A percentile compares a stretch with the other conserved stretches of the same genome.
Evolutionary conservation across 2,113 vertebrate genomes (phyloP).

Genomic region (Oreochromis niloticus): DNA sequence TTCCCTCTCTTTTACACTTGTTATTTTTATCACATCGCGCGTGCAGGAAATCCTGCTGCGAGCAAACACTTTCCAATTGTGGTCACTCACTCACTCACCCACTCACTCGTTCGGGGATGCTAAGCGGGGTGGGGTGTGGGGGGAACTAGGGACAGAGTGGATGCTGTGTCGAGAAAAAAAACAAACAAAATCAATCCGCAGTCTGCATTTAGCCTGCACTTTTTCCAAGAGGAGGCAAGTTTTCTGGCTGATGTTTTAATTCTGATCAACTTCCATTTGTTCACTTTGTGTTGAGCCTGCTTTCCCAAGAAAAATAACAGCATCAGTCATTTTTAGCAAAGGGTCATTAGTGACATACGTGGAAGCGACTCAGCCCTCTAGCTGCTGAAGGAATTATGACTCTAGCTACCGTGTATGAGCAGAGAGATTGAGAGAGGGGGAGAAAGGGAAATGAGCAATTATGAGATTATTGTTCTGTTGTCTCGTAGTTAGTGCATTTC

Average conservation of each 20-base stretch:
- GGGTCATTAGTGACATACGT: not conserved
- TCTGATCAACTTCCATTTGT: not conserved
- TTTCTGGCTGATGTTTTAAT: not conserved
- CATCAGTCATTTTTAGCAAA: not conserved
- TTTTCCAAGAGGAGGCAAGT: not conserved
- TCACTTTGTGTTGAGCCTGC: not conserved
- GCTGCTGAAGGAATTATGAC: not conserved
- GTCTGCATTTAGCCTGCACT: not conserved
- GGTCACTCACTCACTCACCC: constrained; percentile 10
- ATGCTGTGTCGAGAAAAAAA: not conserved
- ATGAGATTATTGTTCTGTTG: not conserved
- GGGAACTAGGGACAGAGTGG: not conserved
- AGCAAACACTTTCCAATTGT: constrained; percentile 8
- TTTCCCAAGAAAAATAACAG: not conserved
- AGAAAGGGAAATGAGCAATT: not conserved
- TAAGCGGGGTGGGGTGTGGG: not conserved
- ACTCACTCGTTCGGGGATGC: not conserved
- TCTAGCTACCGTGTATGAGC: not conserved
- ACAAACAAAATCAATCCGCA: not conserved
- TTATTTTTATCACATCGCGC: constrained; percentile 22
- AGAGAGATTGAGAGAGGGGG: not conserved
- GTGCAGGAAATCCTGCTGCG: not conserved
- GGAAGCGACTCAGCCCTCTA: not conserved
- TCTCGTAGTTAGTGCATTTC: not conserved
- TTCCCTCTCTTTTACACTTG: not conserved